Base-by-base conservation (phyloP, 92 coral and sea anemone species). In the Galaxea fascicularis region DNA sequence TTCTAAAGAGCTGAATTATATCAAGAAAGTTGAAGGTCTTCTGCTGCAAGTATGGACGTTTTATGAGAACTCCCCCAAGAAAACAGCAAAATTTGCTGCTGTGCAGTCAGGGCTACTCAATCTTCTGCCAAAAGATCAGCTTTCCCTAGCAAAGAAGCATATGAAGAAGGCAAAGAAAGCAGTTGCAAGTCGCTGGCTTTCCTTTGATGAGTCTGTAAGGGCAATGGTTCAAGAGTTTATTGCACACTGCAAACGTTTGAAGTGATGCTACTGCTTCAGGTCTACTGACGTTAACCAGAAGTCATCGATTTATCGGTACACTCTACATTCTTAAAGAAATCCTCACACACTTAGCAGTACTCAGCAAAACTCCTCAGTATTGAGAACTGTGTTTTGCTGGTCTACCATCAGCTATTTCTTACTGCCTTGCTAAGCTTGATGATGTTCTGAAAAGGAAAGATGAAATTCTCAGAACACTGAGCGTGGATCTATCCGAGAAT, bases 141-240 rank as follows among this genome's bases (percentile, higher is more conserved):
- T 81, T 66, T 66, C 77, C 5, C 76, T 52, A 70, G 77, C 77
- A 54, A 70, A 68, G 77, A 81, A 81, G 85, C 85, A 81, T 26
- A 81, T 69, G 85, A 81, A 81, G 85, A 81, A 56, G 85, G 85
- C 85, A 81, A 81, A 81, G 85, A 53, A 81, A 67, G 85, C 85
- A 44, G 85, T 81, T 81, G 77, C 85, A 51, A 81, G 77, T 44
- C 67, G 56, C 85, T 81, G 85, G 85, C 69, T 81, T 27, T 81
- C 85, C 54, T 81, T 81, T 81, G 77, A 81, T 35, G 77, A 57
- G 77, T 81, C 85, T 67, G 77, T 70, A 31, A 26, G 53, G 65
- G 69, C 77, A 68, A 81, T 81, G 85, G 75, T 69, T n/a, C 85
- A 81, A 81, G 76, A 81, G 20, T 81, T 51, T 30, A 67, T 81